Evolutionary conservation across 2,797 vertebrate genomes (phyloP), one percentile per base, ranked within the genome.

Genomic region (Leptatherina wallacei): DNA sequence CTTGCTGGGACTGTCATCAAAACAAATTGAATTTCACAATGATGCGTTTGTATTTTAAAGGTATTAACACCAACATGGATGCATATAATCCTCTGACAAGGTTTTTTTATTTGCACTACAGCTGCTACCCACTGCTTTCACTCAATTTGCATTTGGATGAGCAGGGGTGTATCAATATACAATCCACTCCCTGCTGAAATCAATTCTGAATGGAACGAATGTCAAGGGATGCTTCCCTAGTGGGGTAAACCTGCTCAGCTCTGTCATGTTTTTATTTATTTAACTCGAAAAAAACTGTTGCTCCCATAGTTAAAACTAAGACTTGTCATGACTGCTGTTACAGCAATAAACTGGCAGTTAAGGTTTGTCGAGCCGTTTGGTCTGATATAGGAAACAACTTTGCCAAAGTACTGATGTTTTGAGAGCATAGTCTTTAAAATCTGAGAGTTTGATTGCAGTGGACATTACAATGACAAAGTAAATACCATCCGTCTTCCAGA

Each of bases 121-220:
- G 59, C 62, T 55, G 70, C 30, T 30, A 14, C 62, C 57, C 38
- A 52, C n/a, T 63, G 65, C 36, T 63, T 13, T 22, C 36, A 56
- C 60, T 55, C 58, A 20, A 14, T 78, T 42, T 78, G 38, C 72
- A 66, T 78, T 35, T 58, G 35, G 29, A 57, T 35, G 0, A 20
- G 18, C 63, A 14, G 8, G 13, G 13, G 8, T 4, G 13, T 22
- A 59, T 71, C 51, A 49, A 59, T 44, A 42, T n/a, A 16, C 22
- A 1, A 61, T 27, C 7, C 30, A 61, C 49, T 3, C 18, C 29
- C 44, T 40, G 64, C 29, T 49, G 16, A n/a, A 55, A 69, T 55
- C 16, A 22, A 56, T 71, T 65, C 38, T n/a, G 10, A 62, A 62
- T 35, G 52, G 58, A 35, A 12, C 27, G 52, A 64, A 61, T 57